Conservation (phyloP, 2,797 vertebrate species). For the Myotis findleyi region DNA sequence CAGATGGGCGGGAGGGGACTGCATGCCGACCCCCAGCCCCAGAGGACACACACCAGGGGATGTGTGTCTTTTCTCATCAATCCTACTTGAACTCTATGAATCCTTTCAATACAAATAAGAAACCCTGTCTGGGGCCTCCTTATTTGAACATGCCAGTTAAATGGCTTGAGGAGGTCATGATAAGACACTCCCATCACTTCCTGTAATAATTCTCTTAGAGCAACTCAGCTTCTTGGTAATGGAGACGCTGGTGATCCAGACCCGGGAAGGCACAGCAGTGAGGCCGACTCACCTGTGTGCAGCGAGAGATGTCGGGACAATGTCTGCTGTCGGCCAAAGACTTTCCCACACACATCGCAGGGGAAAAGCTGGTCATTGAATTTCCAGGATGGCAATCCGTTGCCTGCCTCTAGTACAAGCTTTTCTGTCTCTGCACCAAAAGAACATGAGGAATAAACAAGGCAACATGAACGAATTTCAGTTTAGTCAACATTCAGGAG, state of each 20-base stretch:
- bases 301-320: constrained; percentile 97
- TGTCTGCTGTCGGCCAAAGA: constrained; percentile 98
- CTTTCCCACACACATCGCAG: constrained; percentile 97
- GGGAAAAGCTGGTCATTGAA: constrained; percentile 97
- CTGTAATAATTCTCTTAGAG: not conserved
- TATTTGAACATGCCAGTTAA: not conserved
- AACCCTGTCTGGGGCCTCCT: not conserved
- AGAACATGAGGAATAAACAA: constrained; percentile 65
- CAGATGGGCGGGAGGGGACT: too few relatives aligned
- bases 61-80: not conserved
- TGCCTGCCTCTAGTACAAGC: constrained; percentile 92
- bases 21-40: too few relatives aligned
- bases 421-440: constrained; percentile 92
- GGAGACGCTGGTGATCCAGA: not conserved
- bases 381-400: constrained; percentile 94
- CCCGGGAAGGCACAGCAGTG: accelerated
- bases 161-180: not conserved
- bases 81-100: not conserved
- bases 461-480: not conserved
- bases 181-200: not conserved
- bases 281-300: constrained; percentile 93
- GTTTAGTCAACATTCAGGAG: not conserved
- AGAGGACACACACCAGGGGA: too few relatives aligned
- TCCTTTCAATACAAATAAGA: not conserved
- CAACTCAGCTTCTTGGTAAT: not conserved